phyloP scores from a whole-genome alignment of 2,888 invertebrate genomes.

The Catocala nupta region DNA sequence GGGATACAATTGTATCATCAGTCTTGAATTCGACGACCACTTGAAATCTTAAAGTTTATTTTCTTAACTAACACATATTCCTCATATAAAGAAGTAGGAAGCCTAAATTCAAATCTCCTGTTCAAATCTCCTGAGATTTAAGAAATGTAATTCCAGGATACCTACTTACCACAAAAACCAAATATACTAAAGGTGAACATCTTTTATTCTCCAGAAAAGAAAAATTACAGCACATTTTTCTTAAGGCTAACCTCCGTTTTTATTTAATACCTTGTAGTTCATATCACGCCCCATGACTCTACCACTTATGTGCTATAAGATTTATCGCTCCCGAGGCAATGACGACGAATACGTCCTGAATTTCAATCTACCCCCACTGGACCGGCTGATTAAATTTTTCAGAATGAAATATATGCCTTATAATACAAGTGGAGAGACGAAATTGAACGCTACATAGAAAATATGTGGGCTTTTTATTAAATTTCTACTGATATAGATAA shows the following conservation, averaged over 20 bases:
- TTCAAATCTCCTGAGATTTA: too few species aligned
- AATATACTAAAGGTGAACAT: neutral
- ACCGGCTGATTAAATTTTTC: constrained; percentile 66
- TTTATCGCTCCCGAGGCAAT: constrained; percentile 47
- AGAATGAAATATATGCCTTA: constrained; percentile 53
- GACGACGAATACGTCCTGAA: constrained; percentile 57
- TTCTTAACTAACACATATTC: too few species aligned
- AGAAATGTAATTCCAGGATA: neutral
- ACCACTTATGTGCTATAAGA: constrained; percentile 46
- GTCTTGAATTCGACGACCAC: too few species aligned
- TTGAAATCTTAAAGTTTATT: too few species aligned
- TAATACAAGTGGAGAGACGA: constrained; percentile 19
- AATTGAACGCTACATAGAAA: constrained; percentile 40
- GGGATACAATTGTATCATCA: too few species aligned
- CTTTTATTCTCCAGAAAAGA: constrained; percentile 9
- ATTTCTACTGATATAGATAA: constrained; percentile 1
- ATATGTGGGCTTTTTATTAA: constrained; percentile 24
- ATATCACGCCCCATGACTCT: constrained; percentile 48
- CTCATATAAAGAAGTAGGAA: too few species aligned
- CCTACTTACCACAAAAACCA: neutral
- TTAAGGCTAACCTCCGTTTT: constrained; percentile 3
- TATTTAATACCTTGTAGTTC: constrained; percentile 37
- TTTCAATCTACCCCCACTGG: constrained; percentile 62
- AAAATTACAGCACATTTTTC: constrained; percentile 8
- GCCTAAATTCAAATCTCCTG: too few species aligned